A percentile compares a stretch with the other conserved stretches of the same genome.
Evolutionary conservation across 2,888 invertebrate species (phyloP).

Genomic region (Caradrina kadenii): DNA sequence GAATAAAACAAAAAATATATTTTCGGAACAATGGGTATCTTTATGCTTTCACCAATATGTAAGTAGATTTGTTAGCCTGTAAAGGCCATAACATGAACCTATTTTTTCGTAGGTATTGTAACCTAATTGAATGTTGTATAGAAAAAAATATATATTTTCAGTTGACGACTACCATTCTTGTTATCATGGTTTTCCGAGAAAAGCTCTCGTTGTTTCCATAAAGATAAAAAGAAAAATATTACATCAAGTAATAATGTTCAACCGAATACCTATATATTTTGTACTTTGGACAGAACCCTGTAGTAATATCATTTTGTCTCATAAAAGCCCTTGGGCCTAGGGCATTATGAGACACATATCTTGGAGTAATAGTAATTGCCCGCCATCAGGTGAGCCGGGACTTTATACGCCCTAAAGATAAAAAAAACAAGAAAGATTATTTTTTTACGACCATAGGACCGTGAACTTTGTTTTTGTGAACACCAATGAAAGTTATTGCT

Average conservation of each 20-base stretch:
- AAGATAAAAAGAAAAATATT: not conserved
- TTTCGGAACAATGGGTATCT: no score
- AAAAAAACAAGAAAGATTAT: conserved; percentile 31
- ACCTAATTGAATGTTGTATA: not conserved
- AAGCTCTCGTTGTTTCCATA: not conserved
- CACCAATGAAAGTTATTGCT: conserved; percentile 25
- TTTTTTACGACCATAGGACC: conserved; percentile 39
- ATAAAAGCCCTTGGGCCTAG: not conserved
- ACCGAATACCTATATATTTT: not conserved
- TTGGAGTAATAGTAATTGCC: conserved; percentile 6
- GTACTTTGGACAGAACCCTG: not conserved
- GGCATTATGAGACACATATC: conserved; percentile 23
- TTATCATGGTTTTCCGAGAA: not conserved
- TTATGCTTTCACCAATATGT: not conserved
- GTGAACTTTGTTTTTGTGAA: conserved; percentile 30
- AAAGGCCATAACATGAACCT: conserved; percentile 9
- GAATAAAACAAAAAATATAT: no score
- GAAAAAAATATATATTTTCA: not conserved
- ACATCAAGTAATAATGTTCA: not conserved
- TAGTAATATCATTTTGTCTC: conserved; percentile 11
- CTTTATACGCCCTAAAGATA: conserved; percentile 25
- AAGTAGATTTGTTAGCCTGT: conserved; percentile 8
- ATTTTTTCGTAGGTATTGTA: not conserved
- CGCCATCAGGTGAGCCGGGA: conserved; percentile 9
- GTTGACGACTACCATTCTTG: not conserved